phyloP scores from a whole-genome alignment of 2,113 vertebrate genomes.

The Dromaius novaehollandiae region DNA sequence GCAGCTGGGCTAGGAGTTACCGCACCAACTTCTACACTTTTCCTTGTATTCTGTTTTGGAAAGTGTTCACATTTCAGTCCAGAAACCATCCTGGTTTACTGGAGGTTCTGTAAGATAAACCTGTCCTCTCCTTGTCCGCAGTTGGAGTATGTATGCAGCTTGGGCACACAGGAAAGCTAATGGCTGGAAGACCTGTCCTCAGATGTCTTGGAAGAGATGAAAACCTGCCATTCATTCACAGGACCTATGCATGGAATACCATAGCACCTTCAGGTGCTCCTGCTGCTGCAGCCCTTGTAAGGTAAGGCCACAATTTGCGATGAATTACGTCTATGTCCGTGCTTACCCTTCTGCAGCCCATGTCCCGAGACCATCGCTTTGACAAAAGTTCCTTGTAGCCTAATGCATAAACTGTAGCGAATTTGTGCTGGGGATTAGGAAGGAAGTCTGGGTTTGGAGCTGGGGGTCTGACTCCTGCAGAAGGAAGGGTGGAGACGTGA shows the following conservation, averaged over 20 bases:
- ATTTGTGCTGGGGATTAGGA: not conserved
- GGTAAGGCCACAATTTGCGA: not conserved
- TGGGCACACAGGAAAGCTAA: fast-evolving
- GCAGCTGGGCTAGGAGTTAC: not conserved
- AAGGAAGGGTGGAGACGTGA: not conserved
- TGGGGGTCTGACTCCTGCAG: fast-evolving
- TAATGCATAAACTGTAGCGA: not conserved
- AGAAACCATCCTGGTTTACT: not conserved
- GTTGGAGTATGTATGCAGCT: not conserved
- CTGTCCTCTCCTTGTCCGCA: not conserved
- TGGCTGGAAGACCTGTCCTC: not conserved
- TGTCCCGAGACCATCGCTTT: not conserved
- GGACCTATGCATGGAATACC: not conserved
- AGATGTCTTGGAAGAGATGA: not conserved
- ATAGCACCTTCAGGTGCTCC: not conserved
- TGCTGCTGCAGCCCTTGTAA: not conserved
- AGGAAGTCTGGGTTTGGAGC: not conserved
- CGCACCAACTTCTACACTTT: not conserved
- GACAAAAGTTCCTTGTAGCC: not conserved
- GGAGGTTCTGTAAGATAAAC: not conserved
- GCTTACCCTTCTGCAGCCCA: not conserved
- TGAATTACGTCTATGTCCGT: not conserved
- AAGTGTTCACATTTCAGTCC: not conserved
- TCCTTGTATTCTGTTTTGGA: not conserved
- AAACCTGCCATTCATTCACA: not conserved